Evolutionary conservation across 2,113 vertebrate genomes (phyloP), one percentile per base, ranked within the genome.

Genomic region (Cavia porcellus): DNA sequence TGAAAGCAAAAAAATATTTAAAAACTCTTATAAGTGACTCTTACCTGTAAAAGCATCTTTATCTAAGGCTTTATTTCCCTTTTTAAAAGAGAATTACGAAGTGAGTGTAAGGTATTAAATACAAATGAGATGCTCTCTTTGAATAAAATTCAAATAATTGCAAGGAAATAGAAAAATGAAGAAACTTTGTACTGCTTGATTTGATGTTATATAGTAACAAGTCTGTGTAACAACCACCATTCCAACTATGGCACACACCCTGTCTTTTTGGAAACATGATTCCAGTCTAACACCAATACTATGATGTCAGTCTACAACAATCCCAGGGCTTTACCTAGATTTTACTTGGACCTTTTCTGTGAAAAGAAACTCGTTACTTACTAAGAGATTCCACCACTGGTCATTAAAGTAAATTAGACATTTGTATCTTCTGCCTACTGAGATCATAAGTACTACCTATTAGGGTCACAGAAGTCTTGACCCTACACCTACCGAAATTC

Each of bases 161-260:
- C 80, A 84, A 75, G 74, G 20, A 95, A 92, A 93, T 93, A 62
- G 70, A 61, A 89, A 89, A 93, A 92, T 8, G 20, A 94, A 79
- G 86, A 64, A 45, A 2, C 12, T 62, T 80, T 72, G 61, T 62
- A 17, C 55, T 52, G 77, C 42, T 94, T 32, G 25, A 59, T 50
- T 70, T 25, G n/a, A 47, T 68, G 55, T 68, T 88, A 52, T 50
- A 88, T 83, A 92, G 70, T 59, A 66, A 28, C 7, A 24, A 22
- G 9, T 32, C 32, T 87, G 11, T 66, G 15, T 89, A 32, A 38
- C 8, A 38, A 38, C 30, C 55, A n/a, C 62, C 77, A 30, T 57
- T 70, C 61, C 64, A 45, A 4, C 47, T 24, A 12, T 13, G 24
- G 28, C 15, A 4, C 3, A 7, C 14, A 19, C 35, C 45, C 52